These are phyloP conservation scores for Drosophila pachea DNA, from an alignment of 1,140 invertebrate species.

Conservation along the genomic window DNA sequence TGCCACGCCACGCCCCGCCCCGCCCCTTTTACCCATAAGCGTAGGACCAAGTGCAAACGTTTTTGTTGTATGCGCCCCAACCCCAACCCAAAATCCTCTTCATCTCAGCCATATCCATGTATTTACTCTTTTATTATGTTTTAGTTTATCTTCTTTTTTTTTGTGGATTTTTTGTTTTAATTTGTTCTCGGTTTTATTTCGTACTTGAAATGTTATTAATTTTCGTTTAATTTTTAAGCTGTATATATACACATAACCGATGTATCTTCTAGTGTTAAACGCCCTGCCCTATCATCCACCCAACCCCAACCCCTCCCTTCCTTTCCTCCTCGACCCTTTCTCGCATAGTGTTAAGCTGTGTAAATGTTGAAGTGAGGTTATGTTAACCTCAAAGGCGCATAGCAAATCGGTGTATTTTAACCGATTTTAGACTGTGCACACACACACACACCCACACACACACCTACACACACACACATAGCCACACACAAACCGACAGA, in stretches of 20 bases:
- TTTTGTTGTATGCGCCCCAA: neutral
- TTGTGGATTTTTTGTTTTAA: constrained; percentile 2
- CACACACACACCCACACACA: neutral
- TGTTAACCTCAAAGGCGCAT: constrained; percentile 55
- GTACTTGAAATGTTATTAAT: neutral
- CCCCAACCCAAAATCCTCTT: neutral
- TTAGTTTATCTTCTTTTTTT: neutral
- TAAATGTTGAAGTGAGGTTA: constrained; percentile 65
- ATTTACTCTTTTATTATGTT: neutral
- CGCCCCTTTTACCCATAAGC: neutral
- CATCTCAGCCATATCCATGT: neutral
- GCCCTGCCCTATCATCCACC: too few relatives aligned
- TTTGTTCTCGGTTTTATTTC: neutral
- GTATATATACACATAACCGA: neutral
- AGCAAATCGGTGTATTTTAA: constrained; percentile 21
- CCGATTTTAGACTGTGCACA: constrained; percentile 29
- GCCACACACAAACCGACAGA: neutral
- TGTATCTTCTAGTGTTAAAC: constrained; percentile 12
- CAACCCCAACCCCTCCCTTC: constrained; percentile 3
- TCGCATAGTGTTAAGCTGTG: constrained; percentile 32
- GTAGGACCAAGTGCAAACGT: constrained; percentile 3
- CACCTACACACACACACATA: constrained; percentile 14
- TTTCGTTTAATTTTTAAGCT: neutral
- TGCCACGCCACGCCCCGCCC: neutral
- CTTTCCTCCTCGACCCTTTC: neutral